Base-by-base conservation (phyloP, 2,797 vertebrate species). In the Sebastiscus tertius region DNA sequence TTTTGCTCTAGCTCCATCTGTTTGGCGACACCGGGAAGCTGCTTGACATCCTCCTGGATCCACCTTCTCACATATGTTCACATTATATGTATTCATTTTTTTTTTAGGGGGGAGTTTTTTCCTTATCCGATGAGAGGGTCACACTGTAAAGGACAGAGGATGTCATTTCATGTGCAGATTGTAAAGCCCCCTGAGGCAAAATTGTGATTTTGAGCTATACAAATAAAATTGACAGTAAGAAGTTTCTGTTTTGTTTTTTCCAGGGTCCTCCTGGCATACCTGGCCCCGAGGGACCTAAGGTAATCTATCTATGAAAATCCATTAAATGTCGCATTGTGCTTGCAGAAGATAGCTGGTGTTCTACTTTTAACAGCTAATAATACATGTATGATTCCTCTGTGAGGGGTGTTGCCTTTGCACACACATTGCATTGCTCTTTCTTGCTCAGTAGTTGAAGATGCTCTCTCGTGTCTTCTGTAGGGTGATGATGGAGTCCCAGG, bases 271-370 rank as follows among this genome's bases (percentile, higher is more conserved):
- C 88, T 46, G 95, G 94, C 52, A 69, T 85, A 10, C 88, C 9
- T 70, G 96, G 96, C 16, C 85, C 91, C 4, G 69, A 83, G 55
- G 96, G 96, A 80, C 92, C 93, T 73, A 94, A 95, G 94, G 96
- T 97, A 92, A 85, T 64, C 12, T 59, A 24, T 66, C 12, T 8
- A 11, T 75, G 1, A 75, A 56, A 6, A 10, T 60, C 4, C 1
- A 24, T 27, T 60, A 3, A 31, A 29, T 22, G 27, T 42, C 1
- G 3, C 36, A 46, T 66, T 49, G 7, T 8, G 10, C 13, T 56
- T 69, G 11, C 22, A 66, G 8, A 54, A 11, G 1, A 10, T 33
- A 39, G 16, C 24, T 33, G 6, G 6, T 65, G 8, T 26, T 60
- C 1, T 24, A 10, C 55, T 16, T 67, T 11, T n/a, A 62, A 46